Evolutionary conservation across 2,888 invertebrate species (phyloP).

Genomic region (Syrista parreyssii): DNA sequence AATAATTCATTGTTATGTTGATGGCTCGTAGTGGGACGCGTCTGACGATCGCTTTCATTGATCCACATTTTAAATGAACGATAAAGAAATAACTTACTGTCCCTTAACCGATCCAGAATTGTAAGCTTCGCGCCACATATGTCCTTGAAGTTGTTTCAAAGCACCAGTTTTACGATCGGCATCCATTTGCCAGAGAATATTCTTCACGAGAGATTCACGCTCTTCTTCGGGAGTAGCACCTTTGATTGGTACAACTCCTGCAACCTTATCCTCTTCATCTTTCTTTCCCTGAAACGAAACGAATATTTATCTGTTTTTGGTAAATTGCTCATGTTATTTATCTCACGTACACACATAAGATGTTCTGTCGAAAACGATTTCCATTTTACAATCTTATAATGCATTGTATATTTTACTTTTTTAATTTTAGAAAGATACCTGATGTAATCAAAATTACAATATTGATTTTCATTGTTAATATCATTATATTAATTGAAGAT

Average conservation of each 20-base stretch:
- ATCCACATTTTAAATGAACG: neutral
- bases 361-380: neutral
- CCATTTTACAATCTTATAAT: neutral
- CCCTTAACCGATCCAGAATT: conserved; percentile 81
- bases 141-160: conserved; percentile 90
- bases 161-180: conserved; percentile 82
- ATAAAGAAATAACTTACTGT: conserved; percentile 79
- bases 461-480: neutral
- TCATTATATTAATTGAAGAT: neutral
- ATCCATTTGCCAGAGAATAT: conserved; percentile 85
- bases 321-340: neutral
- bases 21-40: neutral
- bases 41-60: neutral
- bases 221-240: conserved; percentile 70
- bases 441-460: neutral
- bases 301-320: neutral
- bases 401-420: neutral
- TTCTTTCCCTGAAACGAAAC: conserved; percentile 64
- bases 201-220: conserved; percentile 75
- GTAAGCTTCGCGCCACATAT: conserved; percentile 90
- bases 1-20: neutral
- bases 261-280: conserved; percentile 71
- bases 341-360: neutral
- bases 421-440: neutral
- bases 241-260: conserved; percentile 70